Base-by-base conservation (phyloP, 2,888 invertebrate genomes). In the Acrobasis suavella region DNA sequence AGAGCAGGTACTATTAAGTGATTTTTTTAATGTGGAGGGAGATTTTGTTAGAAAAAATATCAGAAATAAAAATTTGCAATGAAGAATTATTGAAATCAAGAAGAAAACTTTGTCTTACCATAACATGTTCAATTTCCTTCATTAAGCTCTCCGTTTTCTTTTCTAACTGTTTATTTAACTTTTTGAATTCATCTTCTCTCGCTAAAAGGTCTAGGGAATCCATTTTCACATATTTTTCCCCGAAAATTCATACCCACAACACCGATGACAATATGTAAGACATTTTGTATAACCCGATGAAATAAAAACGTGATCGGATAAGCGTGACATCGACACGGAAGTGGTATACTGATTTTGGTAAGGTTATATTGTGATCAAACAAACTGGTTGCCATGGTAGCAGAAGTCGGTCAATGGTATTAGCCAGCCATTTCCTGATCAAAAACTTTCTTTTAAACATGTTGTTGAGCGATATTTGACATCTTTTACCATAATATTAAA, bases 111-210 rank as follows among this genome's bases (percentile, higher is more conserved):
- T 14, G 60, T 72, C 79, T 65, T 67, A 91, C 91, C 92, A 91
- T 90, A 6, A 77, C 84, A 70, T 82, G 73, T 72, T 91, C 91
- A 56, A 92, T 91, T 82, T 89, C 82, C 58, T 86, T 87, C 84
- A 91, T 88, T 50, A 92, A 73, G 66, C 84, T 88, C 65, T 87
- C 86, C 10, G 91, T 89, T 78, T 90, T 91, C 77, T 86, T 89
- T 67, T 91, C 89, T 56, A 92, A 74, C 69, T 91, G 87, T 68
- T 86, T 88, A 67, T 91, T 92, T 3, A 92, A 80, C 67, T 87
- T 89, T 68, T 87, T 90, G 65, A 88, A 91, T 72, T 91, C 91
- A 78, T 90, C 83, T 75, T 91, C 92, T 15, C 91, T 84, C 5
- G 89, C 91, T 72, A 91, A 69, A 56, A 91, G 75, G 16, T 87